phyloP scores from a whole-genome alignment of 1,140 invertebrate genomes.

The Nasonia longicornis region DNA sequence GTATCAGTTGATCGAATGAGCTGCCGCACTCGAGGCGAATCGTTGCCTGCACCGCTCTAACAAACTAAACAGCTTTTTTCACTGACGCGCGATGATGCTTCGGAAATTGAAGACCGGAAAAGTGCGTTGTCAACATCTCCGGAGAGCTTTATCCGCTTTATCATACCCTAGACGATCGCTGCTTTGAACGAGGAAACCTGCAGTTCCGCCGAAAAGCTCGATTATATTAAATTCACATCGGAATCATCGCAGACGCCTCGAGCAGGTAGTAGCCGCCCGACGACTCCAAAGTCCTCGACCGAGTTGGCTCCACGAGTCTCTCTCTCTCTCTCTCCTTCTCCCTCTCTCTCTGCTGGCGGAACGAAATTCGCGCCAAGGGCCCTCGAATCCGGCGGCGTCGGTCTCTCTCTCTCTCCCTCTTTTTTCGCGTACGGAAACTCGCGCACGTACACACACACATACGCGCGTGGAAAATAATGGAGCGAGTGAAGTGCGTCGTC shows the following conservation, averaged over 20 bases:
- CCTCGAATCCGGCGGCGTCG: slow-evolving; percentile 7
- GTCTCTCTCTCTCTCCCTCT: neutral
- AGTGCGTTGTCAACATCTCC: neutral
- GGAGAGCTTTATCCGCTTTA: too few relatives aligned
- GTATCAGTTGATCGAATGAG: slow-evolving; percentile 27
- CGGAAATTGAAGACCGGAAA: slow-evolving; percentile 26
- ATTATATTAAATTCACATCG: neutral
- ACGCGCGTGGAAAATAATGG: slow-evolving; percentile 56
- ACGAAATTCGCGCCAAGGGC: slow-evolving; percentile 26
- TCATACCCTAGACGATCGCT: too few relatives aligned
- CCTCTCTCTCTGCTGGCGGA: slow-evolving; percentile 3
- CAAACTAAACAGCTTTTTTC: neutral
- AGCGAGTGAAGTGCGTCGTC: slow-evolving; percentile 62
- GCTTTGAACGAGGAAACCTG: too few relatives aligned
- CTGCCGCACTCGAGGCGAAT: neutral
- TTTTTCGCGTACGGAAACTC: slow-evolving; percentile 35
- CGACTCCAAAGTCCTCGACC: neutral
- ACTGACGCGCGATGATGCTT: neutral
- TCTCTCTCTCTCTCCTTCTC: neutral
- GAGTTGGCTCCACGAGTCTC: neutral
- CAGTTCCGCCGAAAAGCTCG: too few relatives aligned
- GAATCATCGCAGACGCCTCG: neutral
- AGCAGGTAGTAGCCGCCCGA: neutral
- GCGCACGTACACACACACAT: slow-evolving; percentile 50
- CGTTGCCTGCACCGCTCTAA: neutral